A percentile compares a stretch with the other conserved stretches of the same genome.
Evolutionary conservation across 2,888 invertebrate species (phyloP).

Genomic region (Patella pellucida): DNA sequence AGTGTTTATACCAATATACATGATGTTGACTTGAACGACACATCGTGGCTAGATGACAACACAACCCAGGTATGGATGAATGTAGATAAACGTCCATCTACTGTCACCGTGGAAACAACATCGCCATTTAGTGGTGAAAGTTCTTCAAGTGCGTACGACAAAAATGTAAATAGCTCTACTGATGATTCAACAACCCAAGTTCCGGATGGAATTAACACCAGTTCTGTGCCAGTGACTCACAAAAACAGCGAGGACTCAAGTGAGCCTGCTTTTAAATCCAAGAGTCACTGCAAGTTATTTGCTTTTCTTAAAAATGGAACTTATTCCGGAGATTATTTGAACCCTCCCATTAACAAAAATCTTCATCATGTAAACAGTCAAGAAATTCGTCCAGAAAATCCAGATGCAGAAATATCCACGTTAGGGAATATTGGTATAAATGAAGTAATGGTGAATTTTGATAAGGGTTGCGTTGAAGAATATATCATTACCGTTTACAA

Average conservation of each 20-base stretch:
- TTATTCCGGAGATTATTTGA: conserved; percentile 13
- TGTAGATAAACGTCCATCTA: neutral
- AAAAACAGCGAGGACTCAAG: neutral
- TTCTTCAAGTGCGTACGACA: neutral
- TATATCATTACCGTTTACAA: conserved; percentile 26
- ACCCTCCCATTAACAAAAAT: neutral
- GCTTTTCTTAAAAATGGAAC: conserved; percentile 29
- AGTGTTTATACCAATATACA: conserved; percentile 24
- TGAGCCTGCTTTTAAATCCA: neutral
- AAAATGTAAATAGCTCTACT: neutral
- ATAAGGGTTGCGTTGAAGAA: conserved; percentile 30
- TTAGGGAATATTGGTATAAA: neutral
- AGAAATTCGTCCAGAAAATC: neutral
- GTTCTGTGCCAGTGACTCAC: neutral
- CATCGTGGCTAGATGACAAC: neutral
- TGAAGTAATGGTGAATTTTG: conserved; percentile 25
- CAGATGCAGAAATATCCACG: neutral
- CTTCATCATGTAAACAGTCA: conserved; percentile 11
- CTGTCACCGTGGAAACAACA: neutral
- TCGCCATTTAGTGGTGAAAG: neutral
- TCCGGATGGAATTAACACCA: neutral
- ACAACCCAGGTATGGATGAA: neutral
- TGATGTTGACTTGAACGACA: conserved; percentile 21
- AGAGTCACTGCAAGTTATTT: conserved; percentile 20
- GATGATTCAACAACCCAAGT: neutral